phyloP scores from a whole-genome alignment of 2,888 invertebrate genomes.

The Disparrhopalites patrizii region DNA sequence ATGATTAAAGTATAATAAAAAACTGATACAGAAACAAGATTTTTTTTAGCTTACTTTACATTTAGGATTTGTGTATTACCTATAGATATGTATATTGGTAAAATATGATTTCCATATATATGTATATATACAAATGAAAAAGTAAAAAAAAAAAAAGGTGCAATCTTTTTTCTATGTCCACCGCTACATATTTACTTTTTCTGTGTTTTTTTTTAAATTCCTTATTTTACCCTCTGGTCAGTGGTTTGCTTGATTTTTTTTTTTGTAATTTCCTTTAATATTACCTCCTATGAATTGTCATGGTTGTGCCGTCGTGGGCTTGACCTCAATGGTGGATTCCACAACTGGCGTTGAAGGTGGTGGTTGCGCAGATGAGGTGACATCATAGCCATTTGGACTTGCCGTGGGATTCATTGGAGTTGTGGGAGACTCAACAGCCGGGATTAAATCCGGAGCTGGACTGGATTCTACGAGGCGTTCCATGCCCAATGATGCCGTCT shows the following conservation, averaged over 20 bases:
- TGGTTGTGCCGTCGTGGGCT: conserved; percentile 31
- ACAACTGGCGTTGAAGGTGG: conserved; percentile 32
- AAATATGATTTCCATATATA: too few relatives aligned
- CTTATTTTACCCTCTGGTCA: not conserved
- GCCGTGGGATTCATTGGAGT: conserved; percentile 29
- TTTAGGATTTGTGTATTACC: too few relatives aligned
- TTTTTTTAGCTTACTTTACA: too few relatives aligned
- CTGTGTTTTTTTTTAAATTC: too few relatives aligned
- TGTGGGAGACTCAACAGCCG: conserved; percentile 35
- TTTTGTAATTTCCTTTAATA: conserved; percentile 2
- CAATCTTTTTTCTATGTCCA: too few relatives aligned
- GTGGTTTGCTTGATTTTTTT: not conserved
- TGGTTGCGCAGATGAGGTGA: conserved; percentile 29
- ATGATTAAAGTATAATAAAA: too few relatives aligned
- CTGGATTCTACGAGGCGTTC: conserved; percentile 15
- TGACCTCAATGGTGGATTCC: conserved; percentile 34
- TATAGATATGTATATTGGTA: too few relatives aligned
- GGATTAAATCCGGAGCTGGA: conserved; percentile 31
- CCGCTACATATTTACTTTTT: too few relatives aligned
- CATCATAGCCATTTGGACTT: conserved; percentile 28
- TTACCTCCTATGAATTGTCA: not conserved
- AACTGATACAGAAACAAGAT: too few relatives aligned
- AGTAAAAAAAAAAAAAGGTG: too few relatives aligned
- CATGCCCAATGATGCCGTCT: conserved; percentile 10
- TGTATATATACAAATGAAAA: too few relatives aligned